Evolutionary conservation across 2,888 invertebrate genomes (phyloP).

Genomic region (Patella ulyssiponensis): DNA sequence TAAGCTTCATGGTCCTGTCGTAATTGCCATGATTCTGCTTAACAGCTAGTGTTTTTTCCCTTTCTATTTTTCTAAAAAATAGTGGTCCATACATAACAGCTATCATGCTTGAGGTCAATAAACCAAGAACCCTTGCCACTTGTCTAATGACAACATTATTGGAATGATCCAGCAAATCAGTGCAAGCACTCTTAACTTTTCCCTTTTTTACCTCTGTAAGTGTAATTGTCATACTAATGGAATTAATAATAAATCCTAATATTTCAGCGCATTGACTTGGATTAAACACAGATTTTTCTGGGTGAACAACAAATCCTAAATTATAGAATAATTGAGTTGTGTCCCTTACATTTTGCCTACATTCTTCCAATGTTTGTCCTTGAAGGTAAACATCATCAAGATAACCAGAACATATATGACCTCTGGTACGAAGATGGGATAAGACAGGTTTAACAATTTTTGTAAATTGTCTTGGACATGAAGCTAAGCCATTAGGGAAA

Average conservation of each 20-base stretch:
- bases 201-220: not conserved
- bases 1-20: not conserved
- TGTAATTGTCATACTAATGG: not conserved
- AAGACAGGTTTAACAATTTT: slow-evolving; percentile 1
- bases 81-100: not conserved
- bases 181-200: not conserved
- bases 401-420: not conserved
- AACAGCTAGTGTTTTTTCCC: not conserved
- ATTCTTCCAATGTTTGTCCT: not conserved
- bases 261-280: not conserved
- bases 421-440: not conserved
- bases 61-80: not conserved
- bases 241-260: not conserved
- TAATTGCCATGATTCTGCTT: not conserved
- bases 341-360: not conserved
- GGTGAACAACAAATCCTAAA: not conserved
- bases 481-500: not conserved
- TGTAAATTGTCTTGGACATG: not conserved
- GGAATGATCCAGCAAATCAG: not conserved
- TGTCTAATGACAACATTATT: not conserved
- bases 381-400: not conserved
- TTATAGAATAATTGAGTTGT: not conserved
- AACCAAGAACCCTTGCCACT: not conserved
- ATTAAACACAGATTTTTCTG: not conserved
- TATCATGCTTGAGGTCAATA: not conserved